phyloP scores from a whole-genome alignment of 1,140 invertebrate genomes.

The Thaumatotibia leucotreta region DNA sequence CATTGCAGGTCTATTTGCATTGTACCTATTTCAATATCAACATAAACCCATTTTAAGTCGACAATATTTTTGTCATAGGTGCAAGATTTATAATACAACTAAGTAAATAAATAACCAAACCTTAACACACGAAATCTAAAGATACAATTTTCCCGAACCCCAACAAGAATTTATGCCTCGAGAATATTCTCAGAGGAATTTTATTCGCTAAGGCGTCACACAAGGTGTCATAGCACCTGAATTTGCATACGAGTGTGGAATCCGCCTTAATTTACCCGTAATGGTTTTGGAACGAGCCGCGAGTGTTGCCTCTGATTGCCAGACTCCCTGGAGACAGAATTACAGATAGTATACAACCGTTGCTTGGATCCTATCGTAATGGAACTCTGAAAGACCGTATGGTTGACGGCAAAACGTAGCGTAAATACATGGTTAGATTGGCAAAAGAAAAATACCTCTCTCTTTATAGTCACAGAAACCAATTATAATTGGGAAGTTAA shows the following conservation, averaged over 20 bases:
- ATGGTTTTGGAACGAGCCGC: conserved; percentile 61
- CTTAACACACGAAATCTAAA: neutral
- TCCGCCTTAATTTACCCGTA: conserved; percentile 67
- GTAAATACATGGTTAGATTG: neutral
- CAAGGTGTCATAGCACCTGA: conserved; percentile 7
- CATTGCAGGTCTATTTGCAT: too few relatives aligned
- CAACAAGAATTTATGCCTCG: conserved; percentile 4
- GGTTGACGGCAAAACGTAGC: neutral
- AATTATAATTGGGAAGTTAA: too few relatives aligned
- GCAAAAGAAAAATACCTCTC: neutral
- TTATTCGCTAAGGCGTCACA: neutral
- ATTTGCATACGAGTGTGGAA: conserved; percentile 56
- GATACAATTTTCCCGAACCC: neutral
- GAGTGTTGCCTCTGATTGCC: conserved; percentile 60
- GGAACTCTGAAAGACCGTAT: neutral
- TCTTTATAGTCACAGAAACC: too few relatives aligned
- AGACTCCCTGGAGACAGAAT: conserved; percentile 49
- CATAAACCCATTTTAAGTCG: too few relatives aligned
- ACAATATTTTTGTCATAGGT: too few relatives aligned
- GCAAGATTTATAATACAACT: neutral
- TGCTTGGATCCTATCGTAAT: neutral
- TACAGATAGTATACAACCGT: neutral
- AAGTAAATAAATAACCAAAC: neutral
- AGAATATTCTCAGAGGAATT: neutral
- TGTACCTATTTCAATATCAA: too few relatives aligned